Evolutionary conservation across 2,113 vertebrate species (phyloP).

Genomic region (Pyrgilauda ruficollis): DNA sequence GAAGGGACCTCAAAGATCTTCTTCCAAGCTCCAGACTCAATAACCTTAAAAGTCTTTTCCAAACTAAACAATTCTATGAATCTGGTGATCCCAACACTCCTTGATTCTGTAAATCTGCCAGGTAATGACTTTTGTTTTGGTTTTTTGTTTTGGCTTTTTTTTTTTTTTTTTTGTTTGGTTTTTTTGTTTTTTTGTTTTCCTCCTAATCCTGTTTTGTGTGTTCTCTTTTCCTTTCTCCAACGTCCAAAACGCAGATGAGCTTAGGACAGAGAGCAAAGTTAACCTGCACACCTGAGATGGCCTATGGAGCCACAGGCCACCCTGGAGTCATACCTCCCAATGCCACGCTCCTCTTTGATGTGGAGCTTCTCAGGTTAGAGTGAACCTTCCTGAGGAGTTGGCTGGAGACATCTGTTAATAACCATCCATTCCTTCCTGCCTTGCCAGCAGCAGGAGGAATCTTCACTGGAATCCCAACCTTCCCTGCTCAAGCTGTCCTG

Average conservation of each 20-base stretch:
- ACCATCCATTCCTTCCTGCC: slow-evolving; percentile 41
- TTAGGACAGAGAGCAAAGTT: slow-evolving; percentile 96
- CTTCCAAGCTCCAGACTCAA: neutral
- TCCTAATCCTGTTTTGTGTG: slow-evolving; percentile 8
- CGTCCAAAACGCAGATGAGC: slow-evolving; percentile 85
- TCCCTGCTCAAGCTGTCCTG: slow-evolving; percentile 66
- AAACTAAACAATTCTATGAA: neutral
- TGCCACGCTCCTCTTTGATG: slow-evolving; percentile 96
- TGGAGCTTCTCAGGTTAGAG: slow-evolving; percentile 96
- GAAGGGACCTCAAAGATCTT: neutral
- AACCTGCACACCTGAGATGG: slow-evolving; percentile 96
- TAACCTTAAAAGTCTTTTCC: neutral
- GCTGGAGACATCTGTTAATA: slow-evolving; percentile 54
- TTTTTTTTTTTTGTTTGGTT: too few relatives aligned
- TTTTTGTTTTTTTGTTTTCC: neutral
- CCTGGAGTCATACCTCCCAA: slow-evolving; percentile 97
- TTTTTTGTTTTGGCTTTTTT: too few relatives aligned
- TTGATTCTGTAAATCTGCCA: neutral
- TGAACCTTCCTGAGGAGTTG: slow-evolving; percentile 69
- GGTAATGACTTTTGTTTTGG: neutral
- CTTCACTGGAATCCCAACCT: slow-evolving; percentile 63
- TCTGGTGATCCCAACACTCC: neutral
- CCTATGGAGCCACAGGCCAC: slow-evolving; percentile 93
- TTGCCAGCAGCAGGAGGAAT: neutral
- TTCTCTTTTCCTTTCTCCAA: slow-evolving; percentile 50